phyloP scores from a whole-genome alignment of 1,140 invertebrate genomes.

The Cydia strobilella region DNA sequence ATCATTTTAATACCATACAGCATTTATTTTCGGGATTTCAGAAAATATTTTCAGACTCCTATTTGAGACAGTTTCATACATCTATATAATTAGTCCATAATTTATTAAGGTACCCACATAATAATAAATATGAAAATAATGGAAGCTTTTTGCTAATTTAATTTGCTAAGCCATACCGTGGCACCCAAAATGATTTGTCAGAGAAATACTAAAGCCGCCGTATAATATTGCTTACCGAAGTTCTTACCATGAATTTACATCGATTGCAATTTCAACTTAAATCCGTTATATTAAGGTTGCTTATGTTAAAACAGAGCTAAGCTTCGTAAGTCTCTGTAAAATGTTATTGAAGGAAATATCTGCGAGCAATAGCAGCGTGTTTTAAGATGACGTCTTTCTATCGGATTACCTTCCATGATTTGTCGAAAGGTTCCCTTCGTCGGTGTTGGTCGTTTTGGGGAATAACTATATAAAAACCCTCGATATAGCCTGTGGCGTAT shows the following conservation, averaged over 20 bases:
- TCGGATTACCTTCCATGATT: constrained; percentile 29
- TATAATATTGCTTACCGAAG: not conserved
- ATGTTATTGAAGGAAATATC: constrained; percentile 13
- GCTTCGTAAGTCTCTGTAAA: not conserved
- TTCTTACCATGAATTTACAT: too few relatives aligned
- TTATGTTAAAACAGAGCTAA: not conserved
- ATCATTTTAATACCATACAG: too few relatives aligned
- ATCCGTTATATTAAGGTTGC: not conserved
- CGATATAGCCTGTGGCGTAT: constrained; percentile 21
- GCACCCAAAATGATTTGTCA: constrained; percentile 23
- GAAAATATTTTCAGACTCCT: too few relatives aligned
- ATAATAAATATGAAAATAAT: constrained; percentile 24
- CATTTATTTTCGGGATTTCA: too few relatives aligned
- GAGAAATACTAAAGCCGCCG: not conserved
- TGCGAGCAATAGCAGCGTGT: constrained; percentile 14
- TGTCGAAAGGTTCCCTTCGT: constrained; percentile 1
- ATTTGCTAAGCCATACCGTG: not conserved
- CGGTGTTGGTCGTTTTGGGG: not conserved
- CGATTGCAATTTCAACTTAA: not conserved
- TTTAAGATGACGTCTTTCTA: constrained; percentile 13
- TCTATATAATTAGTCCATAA: too few relatives aligned
- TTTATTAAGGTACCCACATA: too few relatives aligned
- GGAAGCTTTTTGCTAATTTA: too few relatives aligned
- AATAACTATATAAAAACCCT: constrained; percentile 19
- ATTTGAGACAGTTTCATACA: too few relatives aligned